Conservation (phyloP, 2,113 vertebrate genomes). For the Sardina pilchardus region DNA sequence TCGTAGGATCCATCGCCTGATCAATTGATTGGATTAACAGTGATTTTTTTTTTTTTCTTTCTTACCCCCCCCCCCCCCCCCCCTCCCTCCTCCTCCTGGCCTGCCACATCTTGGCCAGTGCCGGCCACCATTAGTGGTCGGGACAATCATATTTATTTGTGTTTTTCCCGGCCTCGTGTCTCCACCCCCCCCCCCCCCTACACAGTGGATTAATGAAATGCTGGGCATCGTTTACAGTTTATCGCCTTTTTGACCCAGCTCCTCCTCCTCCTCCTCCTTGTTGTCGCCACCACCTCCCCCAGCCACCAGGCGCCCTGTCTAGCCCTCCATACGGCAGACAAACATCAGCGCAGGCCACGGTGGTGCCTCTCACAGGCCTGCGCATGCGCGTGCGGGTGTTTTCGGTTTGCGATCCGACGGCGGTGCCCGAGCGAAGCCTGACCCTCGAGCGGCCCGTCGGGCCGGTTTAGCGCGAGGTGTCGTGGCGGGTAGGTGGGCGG, state of each 20-base stretch:
- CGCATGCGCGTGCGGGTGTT: background rate
- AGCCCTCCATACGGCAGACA: background rate
- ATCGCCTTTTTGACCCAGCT: slow-evolving; percentile 32
- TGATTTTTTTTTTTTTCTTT: slow-evolving; percentile 62
- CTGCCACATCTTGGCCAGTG: slow-evolving; percentile 53
- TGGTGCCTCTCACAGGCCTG: background rate
- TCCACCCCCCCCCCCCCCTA: slow-evolving; percentile 28
- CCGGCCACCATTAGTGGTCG: slow-evolving; percentile 45
- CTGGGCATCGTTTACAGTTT: slow-evolving; percentile 63
- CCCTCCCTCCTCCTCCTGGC: slow-evolving; percentile 20
- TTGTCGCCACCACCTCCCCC: background rate
- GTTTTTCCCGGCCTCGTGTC: slow-evolving; percentile 24
- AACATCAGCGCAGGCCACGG: background rate
- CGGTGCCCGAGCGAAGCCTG: background rate
- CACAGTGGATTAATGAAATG: slow-evolving; percentile 65
- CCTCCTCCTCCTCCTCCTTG: background rate
- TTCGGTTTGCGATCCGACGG: background rate
- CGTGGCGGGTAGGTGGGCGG: too few species aligned
- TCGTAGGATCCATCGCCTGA: slow-evolving; percentile 78
- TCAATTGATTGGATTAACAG: slow-evolving; percentile 87
- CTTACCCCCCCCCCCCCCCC: background rate
- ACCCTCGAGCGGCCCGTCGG: background rate
- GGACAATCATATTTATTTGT: slow-evolving; percentile 42
- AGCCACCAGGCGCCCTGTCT: background rate
- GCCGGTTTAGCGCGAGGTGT: background rate